A percentile compares a stretch with the other conserved stretches of the same genome.
Conservation (phyloP, 2,113 vertebrate species). For the Cyrtonyx montezumae region DNA sequence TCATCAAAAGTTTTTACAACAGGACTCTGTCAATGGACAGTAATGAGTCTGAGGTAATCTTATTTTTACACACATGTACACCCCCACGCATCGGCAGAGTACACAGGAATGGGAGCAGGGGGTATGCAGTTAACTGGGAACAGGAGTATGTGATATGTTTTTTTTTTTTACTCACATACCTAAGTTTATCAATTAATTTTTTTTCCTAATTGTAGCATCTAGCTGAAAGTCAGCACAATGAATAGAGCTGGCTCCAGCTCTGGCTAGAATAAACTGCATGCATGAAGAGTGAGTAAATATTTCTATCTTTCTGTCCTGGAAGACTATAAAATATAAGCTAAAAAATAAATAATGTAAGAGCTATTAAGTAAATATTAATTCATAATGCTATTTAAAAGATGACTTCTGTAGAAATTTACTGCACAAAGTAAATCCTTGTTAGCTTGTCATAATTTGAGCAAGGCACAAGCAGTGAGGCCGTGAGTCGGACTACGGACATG, state of each 20-base stretch:
- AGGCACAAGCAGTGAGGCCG: neutral
- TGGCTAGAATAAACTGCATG: neutral
- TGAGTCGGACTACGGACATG: neutral
- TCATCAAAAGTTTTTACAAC: constrained; percentile 72
- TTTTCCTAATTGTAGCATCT: neutral
- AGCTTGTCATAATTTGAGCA: neutral
- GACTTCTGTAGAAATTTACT: neutral
- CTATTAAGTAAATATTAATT: neutral
- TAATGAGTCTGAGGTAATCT: constrained; percentile 34
- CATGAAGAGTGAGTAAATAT: neutral
- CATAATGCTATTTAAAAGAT: neutral
- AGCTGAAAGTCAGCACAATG: neutral
- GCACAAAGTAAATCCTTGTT: neutral
- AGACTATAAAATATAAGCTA: neutral
- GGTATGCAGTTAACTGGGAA: neutral
- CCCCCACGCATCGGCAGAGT: neutral
- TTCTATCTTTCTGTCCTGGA: neutral
- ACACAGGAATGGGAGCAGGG: neutral
- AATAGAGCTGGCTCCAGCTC: neutral
- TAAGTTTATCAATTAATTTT: neutral
- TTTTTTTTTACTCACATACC: neutral
- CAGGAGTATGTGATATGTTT: neutral
- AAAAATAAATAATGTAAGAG: neutral
- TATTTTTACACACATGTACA: neutral
- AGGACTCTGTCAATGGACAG: constrained; percentile 46